A percentile compares a stretch with the other conserved stretches of the same genome.
These are phyloP conservation scores for Protophormia terraenovae DNA, from an alignment of 2,888 invertebrate species.

Conservation along the genomic window DNA sequence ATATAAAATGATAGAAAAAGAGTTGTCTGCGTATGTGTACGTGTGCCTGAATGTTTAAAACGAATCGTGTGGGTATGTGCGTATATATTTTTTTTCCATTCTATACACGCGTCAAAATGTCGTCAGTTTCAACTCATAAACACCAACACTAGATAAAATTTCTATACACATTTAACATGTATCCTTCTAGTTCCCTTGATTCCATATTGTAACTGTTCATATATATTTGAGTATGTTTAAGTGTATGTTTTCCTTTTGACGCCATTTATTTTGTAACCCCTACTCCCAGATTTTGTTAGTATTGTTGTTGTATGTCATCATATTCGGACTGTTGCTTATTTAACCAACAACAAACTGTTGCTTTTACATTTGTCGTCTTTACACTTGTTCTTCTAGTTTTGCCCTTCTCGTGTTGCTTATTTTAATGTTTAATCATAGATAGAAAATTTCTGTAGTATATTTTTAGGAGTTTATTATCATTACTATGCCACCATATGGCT, in stretches of 20 bases:
- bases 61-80: neutral
- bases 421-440: constrained; percentile 18
- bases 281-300: neutral
- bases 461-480: constrained; percentile 79
- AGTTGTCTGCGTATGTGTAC: neutral
- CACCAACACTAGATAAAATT: constrained; percentile 11
- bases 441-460: constrained; percentile 70
- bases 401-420: neutral
- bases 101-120: constrained; percentile 60
- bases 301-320: neutral
- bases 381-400: neutral
- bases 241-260: constrained; percentile 30
- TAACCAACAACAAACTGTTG: constrained; percentile 63
- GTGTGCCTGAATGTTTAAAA: neutral
- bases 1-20: neutral
- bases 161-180: neutral
- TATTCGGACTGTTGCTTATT: constrained; percentile 56
- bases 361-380: constrained; percentile 12
- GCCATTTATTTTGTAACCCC: constrained; percentile 32
- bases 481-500: constrained; percentile 78
- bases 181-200: neutral
- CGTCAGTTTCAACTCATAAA: constrained; percentile 50
- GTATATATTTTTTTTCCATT: constrained; percentile 37
- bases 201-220: neutral
- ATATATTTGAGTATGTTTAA: neutral